phyloP scores from a whole-genome alignment of 2,888 invertebrate genomes.

The Slavum lentiscoides region DNA sequence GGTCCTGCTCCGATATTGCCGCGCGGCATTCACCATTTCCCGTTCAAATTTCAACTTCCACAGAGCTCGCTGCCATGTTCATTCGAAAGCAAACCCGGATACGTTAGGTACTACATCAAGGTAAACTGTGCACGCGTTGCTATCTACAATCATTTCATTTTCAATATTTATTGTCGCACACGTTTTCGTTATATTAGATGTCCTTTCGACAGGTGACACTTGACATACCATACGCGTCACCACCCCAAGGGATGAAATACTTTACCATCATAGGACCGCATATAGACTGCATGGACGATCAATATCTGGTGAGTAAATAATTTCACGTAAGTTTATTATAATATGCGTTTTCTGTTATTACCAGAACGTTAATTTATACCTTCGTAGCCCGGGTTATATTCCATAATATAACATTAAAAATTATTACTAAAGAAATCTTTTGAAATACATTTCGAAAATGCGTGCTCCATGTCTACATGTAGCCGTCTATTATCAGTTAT shows the following conservation, averaged over 20 bases:
- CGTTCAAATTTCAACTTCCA: conserved; percentile 71
- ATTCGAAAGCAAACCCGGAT: conserved; percentile 74
- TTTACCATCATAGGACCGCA: conserved; percentile 78
- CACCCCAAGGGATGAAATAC: conserved; percentile 78
- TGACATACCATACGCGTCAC: conserved; percentile 77
- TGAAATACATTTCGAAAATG: too few relatives aligned
- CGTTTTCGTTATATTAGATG: too few relatives aligned
- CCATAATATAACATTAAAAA: too few relatives aligned
- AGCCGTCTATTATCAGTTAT: too few relatives aligned
- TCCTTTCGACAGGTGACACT: conserved; percentile 63
- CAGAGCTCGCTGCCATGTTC: conserved; percentile 76
- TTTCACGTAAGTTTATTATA: too few relatives aligned
- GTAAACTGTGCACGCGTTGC: conserved; percentile 58
- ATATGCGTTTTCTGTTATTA: too few relatives aligned
- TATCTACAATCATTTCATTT: too few relatives aligned
- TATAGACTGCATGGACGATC: conserved; percentile 80
- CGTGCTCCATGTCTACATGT: too few relatives aligned
- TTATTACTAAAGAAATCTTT: too few relatives aligned
- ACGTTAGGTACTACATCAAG: conserved; percentile 74
- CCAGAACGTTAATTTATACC: too few relatives aligned
- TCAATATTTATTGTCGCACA: neutral
- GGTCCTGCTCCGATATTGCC: conserved; percentile 71
- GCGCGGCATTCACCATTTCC: conserved; percentile 72
- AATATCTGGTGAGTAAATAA: conserved; percentile 67
- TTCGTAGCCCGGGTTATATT: too few relatives aligned